Evolutionary conservation across 1,140 invertebrate species (phyloP).

Genomic region (Drosophila guanche): DNA sequence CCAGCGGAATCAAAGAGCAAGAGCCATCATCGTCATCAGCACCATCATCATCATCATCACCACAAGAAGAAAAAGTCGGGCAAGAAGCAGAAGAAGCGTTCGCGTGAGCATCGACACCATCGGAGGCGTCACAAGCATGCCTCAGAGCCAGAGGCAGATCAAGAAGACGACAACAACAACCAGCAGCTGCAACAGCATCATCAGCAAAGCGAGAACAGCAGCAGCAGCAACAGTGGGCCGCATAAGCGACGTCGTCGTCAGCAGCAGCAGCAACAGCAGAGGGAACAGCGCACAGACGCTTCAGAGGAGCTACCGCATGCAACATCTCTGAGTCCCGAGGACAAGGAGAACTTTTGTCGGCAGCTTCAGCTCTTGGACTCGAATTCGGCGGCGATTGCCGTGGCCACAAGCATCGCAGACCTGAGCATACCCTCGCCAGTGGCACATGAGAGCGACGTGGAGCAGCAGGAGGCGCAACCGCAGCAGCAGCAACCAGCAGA

Average conservation of each 20-base stretch:
- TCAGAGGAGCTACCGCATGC: slow-evolving; percentile 28
- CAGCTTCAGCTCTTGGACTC: slow-evolving; percentile 68
- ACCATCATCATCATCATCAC: slow-evolving; percentile 65
- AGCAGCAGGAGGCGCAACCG: slow-evolving; percentile 36
- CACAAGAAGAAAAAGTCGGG: slow-evolving; percentile 80
- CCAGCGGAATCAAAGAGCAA: slow-evolving; percentile 61
- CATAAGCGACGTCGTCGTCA: slow-evolving; percentile 2
- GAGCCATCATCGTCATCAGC: slow-evolving; percentile 57
- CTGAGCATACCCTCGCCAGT: slow-evolving; percentile 67
- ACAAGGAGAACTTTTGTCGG: slow-evolving; percentile 80
- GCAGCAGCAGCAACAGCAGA: slow-evolving; percentile 34
- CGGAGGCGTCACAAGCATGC: slow-evolving; percentile 76
- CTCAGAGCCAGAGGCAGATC: slow-evolving; percentile 55
- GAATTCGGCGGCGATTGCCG: slow-evolving; percentile 73
- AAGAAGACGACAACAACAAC: slow-evolving; percentile 49
- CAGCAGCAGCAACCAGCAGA: slow-evolving; percentile 26
- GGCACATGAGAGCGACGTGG: slow-evolving; percentile 54
- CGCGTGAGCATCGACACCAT: slow-evolving; percentile 60
- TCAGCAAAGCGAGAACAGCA: slow-evolving; percentile 37
- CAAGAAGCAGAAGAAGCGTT: slow-evolving; percentile 79
- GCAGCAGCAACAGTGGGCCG: slow-evolving; percentile 28
- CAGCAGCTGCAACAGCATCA: slow-evolving; percentile 16
- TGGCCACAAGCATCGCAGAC: slow-evolving; percentile 72
- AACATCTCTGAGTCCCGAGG: slow-evolving; percentile 74
- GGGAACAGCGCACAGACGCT: slow-evolving; percentile 20